These are phyloP conservation scores for Amblyraja radiata DNA, from an alignment of 2,797 vertebrate genomes.

Conservation along the genomic window DNA sequence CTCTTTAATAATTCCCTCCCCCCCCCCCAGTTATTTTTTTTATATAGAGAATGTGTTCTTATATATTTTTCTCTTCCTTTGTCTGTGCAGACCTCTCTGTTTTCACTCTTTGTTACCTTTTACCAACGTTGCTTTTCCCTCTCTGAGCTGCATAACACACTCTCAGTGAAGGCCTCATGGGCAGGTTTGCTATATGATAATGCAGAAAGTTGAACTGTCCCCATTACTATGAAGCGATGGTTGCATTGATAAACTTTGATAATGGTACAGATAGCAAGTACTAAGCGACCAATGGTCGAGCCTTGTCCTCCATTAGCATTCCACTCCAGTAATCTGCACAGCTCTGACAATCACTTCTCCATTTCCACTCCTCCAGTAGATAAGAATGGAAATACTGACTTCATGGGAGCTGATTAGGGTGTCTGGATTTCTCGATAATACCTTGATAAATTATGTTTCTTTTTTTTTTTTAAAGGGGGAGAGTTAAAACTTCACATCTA, in stretches of 20 bases:
- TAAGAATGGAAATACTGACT: slow-evolving; percentile 99
- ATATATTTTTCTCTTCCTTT: not conserved
- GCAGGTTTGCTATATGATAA: slow-evolving; percentile 96
- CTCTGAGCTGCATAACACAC: slow-evolving; percentile 47
- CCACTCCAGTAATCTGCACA: slow-evolving; percentile 91
- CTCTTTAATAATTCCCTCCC: slow-evolving; percentile 19
- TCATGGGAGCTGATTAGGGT: slow-evolving; percentile 99
- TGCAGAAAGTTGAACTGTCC: slow-evolving; percentile 99
- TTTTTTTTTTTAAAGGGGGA: slow-evolving; percentile 68
- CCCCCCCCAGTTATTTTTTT: not conserved
- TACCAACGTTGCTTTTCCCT: slow-evolving; percentile 42
- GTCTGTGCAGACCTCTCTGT: slow-evolving; percentile 2
- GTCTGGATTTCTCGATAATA: slow-evolving; percentile 99
- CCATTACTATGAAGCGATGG: slow-evolving; percentile 97
- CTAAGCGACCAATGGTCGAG: slow-evolving; percentile 87
- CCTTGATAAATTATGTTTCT: slow-evolving; percentile 99
- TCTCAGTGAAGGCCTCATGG: slow-evolving; percentile 77
- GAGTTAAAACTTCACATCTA: slow-evolving; percentile 48
- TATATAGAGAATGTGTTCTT: not conserved
- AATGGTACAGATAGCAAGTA: slow-evolving; percentile 89
- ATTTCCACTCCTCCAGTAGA: slow-evolving; percentile 99
- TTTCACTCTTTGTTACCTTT: slow-evolving; percentile 37
- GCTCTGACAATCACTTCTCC: slow-evolving; percentile 95
- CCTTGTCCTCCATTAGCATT: slow-evolving; percentile 91
- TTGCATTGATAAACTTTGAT: slow-evolving; percentile 84